These are phyloP conservation scores for Aspiorhynchus laticeps DNA, from an alignment of 2,113 vertebrate genomes.

Conservation along the genomic window DNA sequence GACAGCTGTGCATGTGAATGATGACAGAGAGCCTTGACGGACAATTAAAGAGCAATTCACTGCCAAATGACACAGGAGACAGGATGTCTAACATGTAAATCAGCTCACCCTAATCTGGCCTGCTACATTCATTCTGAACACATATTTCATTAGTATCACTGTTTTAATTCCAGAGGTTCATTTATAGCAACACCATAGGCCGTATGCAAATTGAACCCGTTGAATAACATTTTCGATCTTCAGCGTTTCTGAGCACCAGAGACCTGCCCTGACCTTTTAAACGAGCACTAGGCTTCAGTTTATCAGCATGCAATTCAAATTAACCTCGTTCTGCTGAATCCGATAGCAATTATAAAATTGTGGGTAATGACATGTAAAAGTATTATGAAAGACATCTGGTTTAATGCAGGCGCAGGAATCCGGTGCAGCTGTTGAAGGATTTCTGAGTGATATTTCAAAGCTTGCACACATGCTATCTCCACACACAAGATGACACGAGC, in stretches of 20 bases:
- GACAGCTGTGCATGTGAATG: constrained; percentile 47
- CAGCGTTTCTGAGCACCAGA: background rate
- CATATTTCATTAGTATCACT: background rate
- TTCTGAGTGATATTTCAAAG: constrained; percentile 5
- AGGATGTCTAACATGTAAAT: constrained; percentile 32
- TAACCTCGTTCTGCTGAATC: background rate
- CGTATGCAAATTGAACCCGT: background rate
- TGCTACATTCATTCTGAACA: background rate
- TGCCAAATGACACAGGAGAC: constrained; percentile 44
- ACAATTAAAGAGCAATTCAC: constrained; percentile 46
- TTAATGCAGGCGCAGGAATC: background rate
- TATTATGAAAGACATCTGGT: background rate
- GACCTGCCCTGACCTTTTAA: background rate
- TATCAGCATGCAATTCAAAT: background rate
- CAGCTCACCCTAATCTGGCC: background rate
- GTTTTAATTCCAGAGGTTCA: background rate
- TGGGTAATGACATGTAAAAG: background rate
- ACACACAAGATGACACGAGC: background rate
- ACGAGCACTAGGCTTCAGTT: background rate
- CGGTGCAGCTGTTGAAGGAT: constrained; percentile 27
- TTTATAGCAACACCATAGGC: background rate
- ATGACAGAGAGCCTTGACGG: constrained; percentile 28
- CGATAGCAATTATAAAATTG: background rate
- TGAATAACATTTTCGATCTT: background rate
- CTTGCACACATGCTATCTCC: background rate